Evolutionary conservation across 2,888 invertebrate species (phyloP).

Genomic region (Agelastica alni): DNA sequence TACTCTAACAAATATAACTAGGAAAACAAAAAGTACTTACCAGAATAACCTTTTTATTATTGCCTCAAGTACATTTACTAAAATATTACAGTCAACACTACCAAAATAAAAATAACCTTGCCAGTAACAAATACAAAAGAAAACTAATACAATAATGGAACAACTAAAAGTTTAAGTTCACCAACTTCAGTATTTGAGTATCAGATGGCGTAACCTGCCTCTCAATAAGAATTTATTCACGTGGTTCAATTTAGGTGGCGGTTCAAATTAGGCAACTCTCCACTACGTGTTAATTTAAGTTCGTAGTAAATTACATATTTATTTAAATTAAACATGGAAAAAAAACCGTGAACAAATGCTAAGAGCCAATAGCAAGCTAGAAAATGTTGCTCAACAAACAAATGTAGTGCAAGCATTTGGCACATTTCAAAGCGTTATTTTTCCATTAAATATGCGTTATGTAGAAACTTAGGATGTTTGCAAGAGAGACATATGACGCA

Average conservation of each 20-base stretch:
- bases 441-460: no score
- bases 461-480: no score
- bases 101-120: background rate
- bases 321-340: no score
- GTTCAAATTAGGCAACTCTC: background rate
- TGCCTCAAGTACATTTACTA: background rate
- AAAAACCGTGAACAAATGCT: no score
- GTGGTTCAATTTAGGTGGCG: background rate
- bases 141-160: background rate
- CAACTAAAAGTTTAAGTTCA: background rate
- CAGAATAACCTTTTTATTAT: background rate
- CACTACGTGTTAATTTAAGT: background rate
- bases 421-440: no score
- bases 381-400: no score
- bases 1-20: background rate
- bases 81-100: background rate
- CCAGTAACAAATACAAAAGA: background rate
- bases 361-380: no score
- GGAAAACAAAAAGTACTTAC: no score
- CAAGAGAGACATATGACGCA: no score
- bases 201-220: no score
- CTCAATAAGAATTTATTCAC: background rate
- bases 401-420: no score
- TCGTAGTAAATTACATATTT: no score
- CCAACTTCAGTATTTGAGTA: background rate